Evolutionary conservation across 2,888 invertebrate species (phyloP).

Genomic region (Melanotus villosus): DNA sequence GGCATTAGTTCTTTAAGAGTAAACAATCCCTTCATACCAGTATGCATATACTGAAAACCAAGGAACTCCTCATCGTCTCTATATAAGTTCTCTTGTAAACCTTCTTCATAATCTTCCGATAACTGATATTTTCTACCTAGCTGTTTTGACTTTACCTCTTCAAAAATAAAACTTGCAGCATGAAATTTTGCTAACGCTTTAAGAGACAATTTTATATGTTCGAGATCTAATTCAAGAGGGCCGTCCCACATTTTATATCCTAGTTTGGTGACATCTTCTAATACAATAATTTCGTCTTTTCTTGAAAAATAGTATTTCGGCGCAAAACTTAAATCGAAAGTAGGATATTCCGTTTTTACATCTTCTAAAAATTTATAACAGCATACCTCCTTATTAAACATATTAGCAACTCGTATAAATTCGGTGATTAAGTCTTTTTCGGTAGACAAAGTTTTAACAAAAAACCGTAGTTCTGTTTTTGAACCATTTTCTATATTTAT

Average conservation of each 20-base stretch:
- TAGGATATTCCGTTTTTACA: not conserved
- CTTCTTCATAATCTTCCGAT: constrained; percentile 57
- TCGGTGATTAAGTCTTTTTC: not conserved
- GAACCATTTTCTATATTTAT: not conserved
- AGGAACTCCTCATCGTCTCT: constrained; percentile 55
- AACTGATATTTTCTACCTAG: constrained; percentile 49
- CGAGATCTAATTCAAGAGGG: constrained; percentile 39
- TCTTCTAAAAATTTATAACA: constrained; percentile 12
- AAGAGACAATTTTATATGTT: constrained; percentile 51
- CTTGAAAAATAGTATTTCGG: constrained; percentile 62
- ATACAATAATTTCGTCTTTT: constrained; percentile 59
- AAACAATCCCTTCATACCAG: not conserved
- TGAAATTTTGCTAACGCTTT: constrained; percentile 58
- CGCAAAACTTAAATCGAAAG: constrained; percentile 43
- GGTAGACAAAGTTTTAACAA: not conserved
- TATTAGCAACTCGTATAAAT: not conserved
- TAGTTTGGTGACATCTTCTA: constrained; percentile 62
- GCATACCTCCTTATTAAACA: constrained; percentile 2
- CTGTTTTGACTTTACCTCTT: constrained; percentile 43
- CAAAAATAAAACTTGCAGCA: constrained; percentile 59
- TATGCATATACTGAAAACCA: constrained; percentile 51
- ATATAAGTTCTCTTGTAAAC: constrained; percentile 64
- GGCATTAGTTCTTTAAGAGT: too few species aligned
- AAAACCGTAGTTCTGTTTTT: not conserved
- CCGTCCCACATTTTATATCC: constrained; percentile 51